Base-by-base conservation (phyloP, 2,888 invertebrate genomes). In the Buathra laborator region DNA sequence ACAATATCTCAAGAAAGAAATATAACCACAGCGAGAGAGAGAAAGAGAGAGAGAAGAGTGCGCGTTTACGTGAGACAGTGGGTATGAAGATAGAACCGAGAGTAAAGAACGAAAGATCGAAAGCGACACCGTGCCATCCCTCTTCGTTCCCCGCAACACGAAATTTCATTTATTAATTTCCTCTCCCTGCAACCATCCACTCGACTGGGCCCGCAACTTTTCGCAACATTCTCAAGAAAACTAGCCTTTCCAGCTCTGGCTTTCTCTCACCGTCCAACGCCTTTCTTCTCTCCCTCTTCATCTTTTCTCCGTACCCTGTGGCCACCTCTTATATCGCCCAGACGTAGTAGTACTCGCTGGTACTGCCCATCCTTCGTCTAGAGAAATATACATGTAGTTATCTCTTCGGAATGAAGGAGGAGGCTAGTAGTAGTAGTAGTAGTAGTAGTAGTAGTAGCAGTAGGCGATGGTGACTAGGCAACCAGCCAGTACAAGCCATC, bases 161-260 rank as follows among this genome's bases (percentile, higher is more conserved):
- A 81, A 84, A 84, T 84, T 84, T 84, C 81, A 84, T 84, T 84
- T 84, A 81, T 84, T 82, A 81, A 84, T 84, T 84, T 84, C 76
- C 81, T 81, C 78, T 43, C 62, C 77, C 62, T 67, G 59, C 24
- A 70, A 6, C 12, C 46, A 9, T 19, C 24, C 67, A 12, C 12
- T 56, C 71, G 46, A 79, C 56, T 37, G 82, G 43, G 32, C 29
- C 59, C 32, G 59, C 80, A 84, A 84, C 84, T 84, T 84, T 84
- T 77, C 76, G 29, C 67, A 72, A 51, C 72, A 24, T 72, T 76
- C 71, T 76, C 71, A 29, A 71, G 64, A 72, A 84, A 81, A 84
- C 76, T 72, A 79, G 67, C 81, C 75, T 46, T 37, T 70, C 14
- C 37, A 16, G 29, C 29, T 68, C 64, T 66, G 32, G 14, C 43